Evolutionary conservation across 2,888 invertebrate species (phyloP).

Genomic region (Campoplex capitator): DNA sequence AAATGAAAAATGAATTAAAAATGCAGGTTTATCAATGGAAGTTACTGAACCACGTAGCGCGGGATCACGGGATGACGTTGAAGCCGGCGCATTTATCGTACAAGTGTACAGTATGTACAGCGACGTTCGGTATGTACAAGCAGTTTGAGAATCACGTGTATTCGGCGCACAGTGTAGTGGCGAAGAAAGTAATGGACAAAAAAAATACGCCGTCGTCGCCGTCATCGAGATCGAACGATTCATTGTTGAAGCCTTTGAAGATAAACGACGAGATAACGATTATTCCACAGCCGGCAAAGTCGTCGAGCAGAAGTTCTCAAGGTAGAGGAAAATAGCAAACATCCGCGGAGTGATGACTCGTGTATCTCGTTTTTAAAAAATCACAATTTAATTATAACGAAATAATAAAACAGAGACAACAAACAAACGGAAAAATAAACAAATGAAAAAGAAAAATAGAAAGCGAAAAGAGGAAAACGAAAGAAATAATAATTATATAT

Average conservation of each 20-base stretch:
- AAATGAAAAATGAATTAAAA: neutral
- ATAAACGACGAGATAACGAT: slow-evolving; percentile 96
- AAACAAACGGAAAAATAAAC: neutral
- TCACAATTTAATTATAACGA: slow-evolving; percentile 67
- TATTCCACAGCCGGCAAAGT: slow-evolving; percentile 92
- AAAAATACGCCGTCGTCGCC: slow-evolving; percentile 86
- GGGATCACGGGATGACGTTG: slow-evolving; percentile 95
- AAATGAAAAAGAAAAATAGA: neutral
- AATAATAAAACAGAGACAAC: slow-evolving; percentile 12
- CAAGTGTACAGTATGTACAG: slow-evolving; percentile 97
- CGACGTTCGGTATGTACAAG: slow-evolving; percentile 97
- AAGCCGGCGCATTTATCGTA: slow-evolving; percentile 97
- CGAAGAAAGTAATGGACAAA: slow-evolving; percentile 94
- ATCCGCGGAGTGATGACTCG: slow-evolving; percentile 80
- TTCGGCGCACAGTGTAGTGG: slow-evolving; percentile 95
- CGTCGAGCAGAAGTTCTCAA: slow-evolving; percentile 80
- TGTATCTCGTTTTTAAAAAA: slow-evolving; percentile 78
- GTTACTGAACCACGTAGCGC: slow-evolving; percentile 94
- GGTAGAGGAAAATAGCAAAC: slow-evolving; percentile 84
- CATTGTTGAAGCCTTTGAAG: slow-evolving; percentile 91
- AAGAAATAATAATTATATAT: slow-evolving; percentile 1
- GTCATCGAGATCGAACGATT: slow-evolving; percentile 86
- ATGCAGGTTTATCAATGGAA: slow-evolving; percentile 96
- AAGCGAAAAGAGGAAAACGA: neutral
- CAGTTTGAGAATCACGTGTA: slow-evolving; percentile 97